A percentile compares a stretch with the other conserved stretches of the same genome.
phyloP scores from a whole-genome alignment of 2,113 vertebrate species.

The Mystacornis crossleyi region DNA sequence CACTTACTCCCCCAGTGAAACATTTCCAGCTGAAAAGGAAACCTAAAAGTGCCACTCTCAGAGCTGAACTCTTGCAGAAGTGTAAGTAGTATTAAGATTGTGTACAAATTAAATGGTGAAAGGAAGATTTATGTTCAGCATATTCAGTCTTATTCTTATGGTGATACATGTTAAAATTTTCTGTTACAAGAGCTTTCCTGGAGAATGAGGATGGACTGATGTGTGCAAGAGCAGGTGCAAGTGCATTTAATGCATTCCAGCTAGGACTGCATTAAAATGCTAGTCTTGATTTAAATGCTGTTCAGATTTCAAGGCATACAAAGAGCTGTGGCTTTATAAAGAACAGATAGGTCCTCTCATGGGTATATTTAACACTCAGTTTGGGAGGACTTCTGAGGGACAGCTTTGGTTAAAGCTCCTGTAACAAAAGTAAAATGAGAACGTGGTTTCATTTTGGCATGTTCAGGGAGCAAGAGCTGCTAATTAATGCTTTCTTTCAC shows the following conservation, averaged over 20 bases:
- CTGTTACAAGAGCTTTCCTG: not conserved
- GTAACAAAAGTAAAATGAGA: not conserved
- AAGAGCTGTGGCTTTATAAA: not conserved
- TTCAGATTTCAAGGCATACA: not conserved
- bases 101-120: not conserved
- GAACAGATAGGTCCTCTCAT: not conserved
- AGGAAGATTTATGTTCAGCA: not conserved
- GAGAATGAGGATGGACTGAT: not conserved
- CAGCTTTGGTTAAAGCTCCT: not conserved
- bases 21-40: conserved; percentile 98
- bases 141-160: not conserved
- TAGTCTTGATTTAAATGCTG: not conserved
- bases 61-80: conserved; percentile 96
- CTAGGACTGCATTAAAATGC: not conserved
- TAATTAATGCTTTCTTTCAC: not conserved
- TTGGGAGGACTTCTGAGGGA: not conserved
- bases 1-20: conserved; percentile 94
- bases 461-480: not conserved
- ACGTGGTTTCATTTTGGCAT: not conserved
- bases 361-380: not conserved
- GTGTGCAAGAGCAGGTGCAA: not conserved
- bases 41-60: conserved; percentile 95
- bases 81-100: conserved; percentile 78
- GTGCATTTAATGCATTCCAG: not conserved
- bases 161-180: not conserved